These are phyloP conservation scores for Erynnis tages DNA, from an alignment of 2,888 invertebrate species.

Conservation along the genomic window DNA sequence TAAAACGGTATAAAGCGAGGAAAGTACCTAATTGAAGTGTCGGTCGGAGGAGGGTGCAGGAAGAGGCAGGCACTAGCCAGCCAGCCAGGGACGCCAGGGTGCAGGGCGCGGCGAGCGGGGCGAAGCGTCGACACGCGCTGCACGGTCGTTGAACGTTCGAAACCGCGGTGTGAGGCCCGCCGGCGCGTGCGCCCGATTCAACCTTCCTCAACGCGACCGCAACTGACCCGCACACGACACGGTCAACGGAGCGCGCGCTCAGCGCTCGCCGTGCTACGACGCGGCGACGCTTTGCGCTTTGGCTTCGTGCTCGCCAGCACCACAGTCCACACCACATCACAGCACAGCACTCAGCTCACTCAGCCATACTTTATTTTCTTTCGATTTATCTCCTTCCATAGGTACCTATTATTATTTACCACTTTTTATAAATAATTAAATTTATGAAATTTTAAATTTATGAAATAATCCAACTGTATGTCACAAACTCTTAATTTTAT, in stretches of 20 bases:
- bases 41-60: constrained; percentile 44
- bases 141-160: constrained; percentile 77
- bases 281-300: too few species aligned
- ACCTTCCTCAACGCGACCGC: constrained; percentile 82
- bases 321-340: too few species aligned
- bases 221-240: constrained; percentile 71
- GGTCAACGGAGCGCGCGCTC: constrained; percentile 48
- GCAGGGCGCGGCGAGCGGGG: constrained; percentile 51
- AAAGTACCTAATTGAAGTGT: constrained; percentile 9
- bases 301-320: too few species aligned
- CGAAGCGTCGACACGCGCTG: constrained; percentile 78
- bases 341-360: too few species aligned
- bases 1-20: constrained; percentile 8
- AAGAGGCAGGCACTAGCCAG: too few species aligned
- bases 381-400: too few species aligned
- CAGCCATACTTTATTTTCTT: too few species aligned
- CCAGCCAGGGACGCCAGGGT: constrained; percentile 38
- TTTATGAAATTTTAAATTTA: too few species aligned
- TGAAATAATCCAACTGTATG: too few species aligned
- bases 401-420: too few species aligned
- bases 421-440: too few species aligned
- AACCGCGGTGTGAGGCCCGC: constrained; percentile 69
- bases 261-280: constrained; percentile 27
- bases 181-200: constrained; percentile 79
- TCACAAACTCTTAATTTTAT: too few species aligned